These are phyloP conservation scores for Drosophila tristis DNA, from an alignment of 1,140 invertebrate species.

Conservation along the genomic window DNA sequence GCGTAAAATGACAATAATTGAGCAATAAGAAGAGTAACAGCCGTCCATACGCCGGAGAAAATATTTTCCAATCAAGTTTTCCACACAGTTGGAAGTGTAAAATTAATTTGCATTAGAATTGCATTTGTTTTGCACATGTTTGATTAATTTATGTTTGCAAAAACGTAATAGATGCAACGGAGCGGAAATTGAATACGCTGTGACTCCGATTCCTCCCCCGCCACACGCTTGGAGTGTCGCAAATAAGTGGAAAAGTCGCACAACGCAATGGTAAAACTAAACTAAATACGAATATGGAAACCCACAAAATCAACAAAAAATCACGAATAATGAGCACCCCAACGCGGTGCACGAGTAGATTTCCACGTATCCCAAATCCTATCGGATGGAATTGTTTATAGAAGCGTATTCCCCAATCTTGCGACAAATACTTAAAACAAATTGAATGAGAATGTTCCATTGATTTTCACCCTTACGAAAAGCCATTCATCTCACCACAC, in stretches of 20 bases:
- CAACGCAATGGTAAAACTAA: neutral
- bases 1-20: neutral
- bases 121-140: conserved; percentile 35
- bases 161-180: conserved; percentile 32
- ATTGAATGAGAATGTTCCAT: conserved; percentile 40
- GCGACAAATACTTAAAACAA: conserved; percentile 39
- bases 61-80: conserved; percentile 59
- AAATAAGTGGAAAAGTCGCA: conserved; percentile 4
- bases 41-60: neutral
- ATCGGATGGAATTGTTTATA: conserved; percentile 26
- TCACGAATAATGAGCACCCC: too few relatives aligned
- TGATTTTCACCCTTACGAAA: neutral
- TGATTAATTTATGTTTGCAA: conserved; percentile 50
- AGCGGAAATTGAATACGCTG: too few relatives aligned
- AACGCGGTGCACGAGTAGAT: conserved; percentile 1
- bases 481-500: too few relatives aligned
- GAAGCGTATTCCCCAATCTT: neutral
- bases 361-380: conserved; percentile 3
- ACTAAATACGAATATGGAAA: conserved; percentile 13
- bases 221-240: too few relatives aligned
- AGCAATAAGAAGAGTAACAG: neutral
- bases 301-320: conserved; percentile 1
- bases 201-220: neutral
- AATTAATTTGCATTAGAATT: conserved; percentile 71
- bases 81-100: conserved; percentile 51